phyloP scores from a whole-genome alignment of 2,113 vertebrate species.

The Poeciliopsis occidentalis region DNA sequence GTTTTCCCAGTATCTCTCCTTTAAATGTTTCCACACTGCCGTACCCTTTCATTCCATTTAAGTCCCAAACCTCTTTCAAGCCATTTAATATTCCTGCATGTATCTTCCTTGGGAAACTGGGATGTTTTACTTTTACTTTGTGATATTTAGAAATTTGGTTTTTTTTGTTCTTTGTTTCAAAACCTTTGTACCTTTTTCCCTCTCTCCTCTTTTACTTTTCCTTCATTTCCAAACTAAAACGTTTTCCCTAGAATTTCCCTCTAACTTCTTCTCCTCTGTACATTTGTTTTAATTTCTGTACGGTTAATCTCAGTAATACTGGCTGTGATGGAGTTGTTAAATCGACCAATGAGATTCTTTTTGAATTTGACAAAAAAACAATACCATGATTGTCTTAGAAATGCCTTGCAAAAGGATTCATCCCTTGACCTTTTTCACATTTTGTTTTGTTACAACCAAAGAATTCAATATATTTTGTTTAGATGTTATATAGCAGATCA shows the following conservation, averaged over 20 bases:
- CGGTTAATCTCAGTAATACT: slow-evolving; percentile 84
- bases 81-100: slow-evolving; percentile 73
- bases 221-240: slow-evolving; percentile 60
- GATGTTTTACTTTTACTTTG: slow-evolving; percentile 67
- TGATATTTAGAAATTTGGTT: slow-evolving; percentile 24
- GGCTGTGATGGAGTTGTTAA: slow-evolving; percentile 75
- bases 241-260: slow-evolving; percentile 29
- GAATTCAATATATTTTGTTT: background rate
- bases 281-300: slow-evolving; percentile 79
- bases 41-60: slow-evolving; percentile 39
- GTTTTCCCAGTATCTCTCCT: slow-evolving; percentile 63
- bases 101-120: slow-evolving; percentile 53
- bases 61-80: slow-evolving; percentile 56
- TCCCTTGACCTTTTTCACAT: background rate
- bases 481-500: background rate
- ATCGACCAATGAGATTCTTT: background rate
- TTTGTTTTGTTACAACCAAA: background rate
- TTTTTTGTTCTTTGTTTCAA: slow-evolving; percentile 59
- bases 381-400: background rate
- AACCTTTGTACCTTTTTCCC: slow-evolving; percentile 20
- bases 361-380: background rate
- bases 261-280: slow-evolving; percentile 78
- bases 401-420: background rate
- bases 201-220: slow-evolving; percentile 68
- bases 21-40: slow-evolving; percentile 49